phyloP scores from a whole-genome alignment of 2,797 vertebrate genomes.

The Parambassis ranga region DNA sequence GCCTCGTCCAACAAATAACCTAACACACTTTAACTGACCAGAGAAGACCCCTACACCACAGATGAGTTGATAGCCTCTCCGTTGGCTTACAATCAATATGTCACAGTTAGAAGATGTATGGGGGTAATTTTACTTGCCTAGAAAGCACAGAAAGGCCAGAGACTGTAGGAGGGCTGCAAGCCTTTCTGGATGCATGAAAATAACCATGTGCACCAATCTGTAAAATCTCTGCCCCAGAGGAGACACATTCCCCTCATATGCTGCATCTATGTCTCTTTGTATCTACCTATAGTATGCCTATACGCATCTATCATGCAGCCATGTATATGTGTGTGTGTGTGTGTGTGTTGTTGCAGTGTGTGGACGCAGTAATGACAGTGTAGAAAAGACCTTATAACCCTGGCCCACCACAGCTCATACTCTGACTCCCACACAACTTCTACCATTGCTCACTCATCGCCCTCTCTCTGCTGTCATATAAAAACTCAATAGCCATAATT shows the following conservation, averaged over 20 bases:
- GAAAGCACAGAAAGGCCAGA: constrained; percentile 17
- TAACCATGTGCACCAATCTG: too few relatives aligned
- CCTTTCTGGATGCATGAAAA: neutral
- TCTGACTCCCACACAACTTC: constrained; percentile 60
- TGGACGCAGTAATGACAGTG: constrained; percentile 60
- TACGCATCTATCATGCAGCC: neutral
- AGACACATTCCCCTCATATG: neutral
- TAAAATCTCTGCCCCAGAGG: too few relatives aligned
- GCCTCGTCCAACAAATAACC: constrained; percentile 25
- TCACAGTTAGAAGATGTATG: constrained; percentile 66
- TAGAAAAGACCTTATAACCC: constrained; percentile 57
- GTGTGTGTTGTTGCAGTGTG: constrained; percentile 11
- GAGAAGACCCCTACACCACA: constrained; percentile 35
- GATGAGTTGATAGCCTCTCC: constrained; percentile 59
- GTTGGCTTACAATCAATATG: constrained; percentile 62
- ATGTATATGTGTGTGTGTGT: neutral
- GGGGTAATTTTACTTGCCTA: constrained; percentile 60
- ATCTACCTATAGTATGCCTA: neutral
- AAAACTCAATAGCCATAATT: constrained; percentile 40
- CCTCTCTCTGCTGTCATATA: constrained; percentile 24
- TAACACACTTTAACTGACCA: constrained; percentile 22
- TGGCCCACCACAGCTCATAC: constrained; percentile 56
- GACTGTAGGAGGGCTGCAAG: constrained; percentile 28
- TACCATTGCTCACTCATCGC: constrained; percentile 36
- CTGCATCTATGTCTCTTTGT: neutral